A percentile compares a stretch with the other conserved stretches of the same genome.
Evolutionary conservation across 1,140 invertebrate species (phyloP).

Genomic region (Zaprionus inermis): DNA sequence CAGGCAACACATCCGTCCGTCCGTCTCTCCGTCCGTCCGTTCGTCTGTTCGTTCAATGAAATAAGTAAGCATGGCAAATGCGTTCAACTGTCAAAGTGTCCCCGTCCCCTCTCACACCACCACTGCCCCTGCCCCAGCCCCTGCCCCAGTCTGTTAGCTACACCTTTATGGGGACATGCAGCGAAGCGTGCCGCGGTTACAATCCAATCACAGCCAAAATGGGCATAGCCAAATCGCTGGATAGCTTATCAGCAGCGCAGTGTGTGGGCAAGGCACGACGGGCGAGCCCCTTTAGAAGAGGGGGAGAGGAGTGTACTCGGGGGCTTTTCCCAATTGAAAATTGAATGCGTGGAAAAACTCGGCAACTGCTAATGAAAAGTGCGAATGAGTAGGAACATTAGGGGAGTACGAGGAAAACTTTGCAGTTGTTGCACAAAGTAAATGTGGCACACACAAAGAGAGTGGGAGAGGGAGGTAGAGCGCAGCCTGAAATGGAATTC

Average conservation of each 20-base stretch:
- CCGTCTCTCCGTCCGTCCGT: neutral
- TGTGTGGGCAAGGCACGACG: constrained; percentile 12
- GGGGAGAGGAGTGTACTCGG: too few species aligned
- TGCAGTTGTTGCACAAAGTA: neutral
- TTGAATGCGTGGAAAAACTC: constrained; percentile 27
- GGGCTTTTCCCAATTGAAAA: constrained; percentile 38
- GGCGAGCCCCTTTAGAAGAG: too few species aligned
- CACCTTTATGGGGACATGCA: constrained; percentile 54
- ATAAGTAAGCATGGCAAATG: constrained; percentile 71
- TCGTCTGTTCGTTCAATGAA: constrained; percentile 39
- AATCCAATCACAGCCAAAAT: constrained; percentile 51
- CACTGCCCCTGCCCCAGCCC: too few species aligned
- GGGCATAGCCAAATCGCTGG: constrained; percentile 55
- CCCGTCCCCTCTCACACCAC: neutral
- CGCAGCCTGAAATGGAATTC: constrained; percentile 15
- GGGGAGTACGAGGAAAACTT: neutral
- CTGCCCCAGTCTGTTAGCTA: neutral
- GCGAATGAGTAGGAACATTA: constrained; percentile 1
- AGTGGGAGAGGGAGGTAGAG: neutral
- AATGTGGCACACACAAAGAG: neutral
- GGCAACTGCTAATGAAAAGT: constrained; percentile 35
- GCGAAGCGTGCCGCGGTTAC: constrained; percentile 59
- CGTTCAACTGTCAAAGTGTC: constrained; percentile 77
- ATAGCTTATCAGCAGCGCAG: constrained; percentile 51
- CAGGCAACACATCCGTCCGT: neutral